Base-by-base conservation (phyloP, 2,797 vertebrate genomes). In the Lindbergichthys nudifrons region DNA sequence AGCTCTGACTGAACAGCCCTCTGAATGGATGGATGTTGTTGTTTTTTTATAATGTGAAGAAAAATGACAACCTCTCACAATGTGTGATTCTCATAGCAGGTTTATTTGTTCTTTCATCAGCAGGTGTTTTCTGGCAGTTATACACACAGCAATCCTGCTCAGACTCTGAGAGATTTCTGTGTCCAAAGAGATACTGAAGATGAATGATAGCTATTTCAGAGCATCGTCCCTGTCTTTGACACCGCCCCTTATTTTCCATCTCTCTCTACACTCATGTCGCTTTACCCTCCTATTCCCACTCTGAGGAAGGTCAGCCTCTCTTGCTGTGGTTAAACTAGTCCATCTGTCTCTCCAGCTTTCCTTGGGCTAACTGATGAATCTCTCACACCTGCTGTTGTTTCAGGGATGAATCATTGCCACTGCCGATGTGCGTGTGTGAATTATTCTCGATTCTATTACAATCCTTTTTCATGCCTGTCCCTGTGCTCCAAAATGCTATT, bases 131-230 rank as follows among this genome's bases (percentile, higher is more conserved):
- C 41, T 63, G 9, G 10, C 53, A 9, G 65, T 12, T 23, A 10
- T 57, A 62, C 77, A 66, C 30, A 8, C 53, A n/a, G 52, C 69
- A 80, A 64, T 77, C 61, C 69, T 16, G 47, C 66, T 79, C 73
- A 7, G 65, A 70, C 71, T 78, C 79, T 62, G 43, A 41, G 45
- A 82, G 63, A 84, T 82, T 80, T 84, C 78, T 75, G 82, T 58
- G 77, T 83, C 83, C 81, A 77, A 70, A 70, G 79, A 84, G 85
- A 92, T 87, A 84, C 66, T 58, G 67, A 88, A 91, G 92, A 92
- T 91, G 89, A 75, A 93, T 93, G 88, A 81, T 74, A 70, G 75
- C 85, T 88, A 86, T 91, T 88, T 62, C 79, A 82, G 47, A 69
- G 74, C 56, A n/a, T 65, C 42, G 64, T 83, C 74, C 85, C 71